These are phyloP conservation scores for Ageneiosus marmoratus DNA, from an alignment of 2,113 vertebrate genomes.

Conservation along the genomic window DNA sequence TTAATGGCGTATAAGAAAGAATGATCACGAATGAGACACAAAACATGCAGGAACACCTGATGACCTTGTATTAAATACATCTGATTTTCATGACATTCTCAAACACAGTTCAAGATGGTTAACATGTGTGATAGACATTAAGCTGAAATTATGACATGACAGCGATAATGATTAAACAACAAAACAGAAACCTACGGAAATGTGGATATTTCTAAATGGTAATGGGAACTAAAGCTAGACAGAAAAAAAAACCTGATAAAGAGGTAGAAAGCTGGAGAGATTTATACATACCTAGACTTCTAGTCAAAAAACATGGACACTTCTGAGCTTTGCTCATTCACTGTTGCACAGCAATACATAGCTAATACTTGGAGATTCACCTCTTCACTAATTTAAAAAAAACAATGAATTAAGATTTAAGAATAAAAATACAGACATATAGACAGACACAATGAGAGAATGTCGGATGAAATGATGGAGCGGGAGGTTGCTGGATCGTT, in stretches of 20 bases:
- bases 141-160: constrained; percentile 20
- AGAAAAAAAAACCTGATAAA: constrained; percentile 1
- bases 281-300: constrained; percentile 22
- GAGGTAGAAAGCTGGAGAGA: constrained; percentile 26
- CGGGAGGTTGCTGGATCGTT: constrained; percentile 40
- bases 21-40: constrained; percentile 34
- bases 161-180: constrained; percentile 2
- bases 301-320: neutral
- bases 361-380: constrained; percentile 15
- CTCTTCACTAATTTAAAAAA: constrained; percentile 15
- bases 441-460: constrained; percentile 57
- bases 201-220: neutral
- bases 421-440: neutral
- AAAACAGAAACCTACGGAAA: neutral
- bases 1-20: constrained; percentile 27
- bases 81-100: constrained; percentile 13
- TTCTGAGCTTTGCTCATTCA: constrained; percentile 10
- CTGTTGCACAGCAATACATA: constrained; percentile 25
- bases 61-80: constrained; percentile 33
- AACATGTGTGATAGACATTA: constrained; percentile 1
- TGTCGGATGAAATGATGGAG: constrained; percentile 44
- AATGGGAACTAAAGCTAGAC: constrained; percentile 12
- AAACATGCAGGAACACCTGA: constrained; percentile 10
- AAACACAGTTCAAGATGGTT: neutral
- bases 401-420: neutral